These are phyloP conservation scores for Sebastolobus alascanus DNA, from an alignment of 2,797 vertebrate genomes.

Conservation along the genomic window DNA sequence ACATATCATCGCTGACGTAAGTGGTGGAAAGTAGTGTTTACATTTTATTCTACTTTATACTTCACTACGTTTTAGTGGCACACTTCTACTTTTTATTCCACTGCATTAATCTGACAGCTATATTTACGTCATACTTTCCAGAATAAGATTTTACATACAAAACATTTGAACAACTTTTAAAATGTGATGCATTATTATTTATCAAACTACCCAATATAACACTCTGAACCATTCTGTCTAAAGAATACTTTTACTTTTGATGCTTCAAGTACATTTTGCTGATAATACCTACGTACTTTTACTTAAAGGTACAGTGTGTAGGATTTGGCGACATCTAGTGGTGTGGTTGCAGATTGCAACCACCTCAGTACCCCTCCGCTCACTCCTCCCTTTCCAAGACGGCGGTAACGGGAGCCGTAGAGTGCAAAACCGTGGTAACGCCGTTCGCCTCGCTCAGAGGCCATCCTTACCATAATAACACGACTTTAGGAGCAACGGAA, in stretches of 20 bases:
- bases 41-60: not conserved
- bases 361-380: no score
- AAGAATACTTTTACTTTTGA: not conserved
- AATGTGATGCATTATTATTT: not conserved
- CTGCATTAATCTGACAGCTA: not conserved
- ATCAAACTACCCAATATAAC: not conserved
- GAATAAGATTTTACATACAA: not conserved
- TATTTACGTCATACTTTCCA: not conserved
- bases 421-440: no score
- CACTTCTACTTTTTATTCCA: not conserved
- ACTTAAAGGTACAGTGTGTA: no score
- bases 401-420: no score
- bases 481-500: no score
- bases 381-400: no score
- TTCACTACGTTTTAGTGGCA: not conserved
- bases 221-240: not conserved
- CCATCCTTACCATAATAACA: no score
- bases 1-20: not conserved
- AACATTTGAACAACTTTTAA: not conserved
- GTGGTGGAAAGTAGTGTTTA: not conserved
- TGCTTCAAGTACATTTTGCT: not conserved
- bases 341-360: accelerated
- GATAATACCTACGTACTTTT: not conserved
- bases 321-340: no score
- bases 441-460: no score